Percentiles rank a stretch among this genome's conserved stretches.
Conservation (phyloP, 2,113 vertebrate species). For the Leucoraja erinaceus region DNA sequence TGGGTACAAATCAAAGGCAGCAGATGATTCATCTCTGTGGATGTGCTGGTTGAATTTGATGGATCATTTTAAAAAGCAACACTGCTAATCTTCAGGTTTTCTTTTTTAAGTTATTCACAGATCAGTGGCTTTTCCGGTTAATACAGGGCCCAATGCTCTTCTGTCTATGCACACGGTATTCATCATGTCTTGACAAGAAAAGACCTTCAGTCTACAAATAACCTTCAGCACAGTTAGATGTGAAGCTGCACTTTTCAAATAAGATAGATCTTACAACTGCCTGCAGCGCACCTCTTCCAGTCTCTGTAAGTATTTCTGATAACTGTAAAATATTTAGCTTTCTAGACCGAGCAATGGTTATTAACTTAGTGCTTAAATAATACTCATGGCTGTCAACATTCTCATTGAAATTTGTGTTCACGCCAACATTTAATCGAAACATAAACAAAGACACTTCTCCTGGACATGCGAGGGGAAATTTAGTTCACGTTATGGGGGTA, state of each 20-base stretch:
- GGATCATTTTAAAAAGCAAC: conserved; percentile 99
- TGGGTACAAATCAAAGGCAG: conserved; percentile 73
- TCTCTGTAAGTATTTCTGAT: conserved; percentile 52
- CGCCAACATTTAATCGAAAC: not conserved
- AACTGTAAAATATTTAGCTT: not conserved
- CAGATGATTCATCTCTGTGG: conserved; percentile 97
- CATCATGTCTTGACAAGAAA: conserved; percentile 99
- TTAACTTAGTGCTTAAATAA: not conserved
- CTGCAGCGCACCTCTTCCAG: conserved; percentile 84
- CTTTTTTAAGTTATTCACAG: conserved; percentile 99
- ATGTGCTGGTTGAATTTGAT: conserved; percentile 99
- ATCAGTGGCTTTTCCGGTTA: conserved; percentile 99
- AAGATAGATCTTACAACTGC: conserved; percentile 95
- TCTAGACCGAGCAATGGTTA: not conserved
- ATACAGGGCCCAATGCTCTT: conserved; percentile 96
- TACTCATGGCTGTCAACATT: not conserved
- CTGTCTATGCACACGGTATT: conserved; percentile 99
- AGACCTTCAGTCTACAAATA: conserved; percentile 99
- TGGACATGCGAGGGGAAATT: not conserved
- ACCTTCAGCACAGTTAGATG: conserved; percentile 96
- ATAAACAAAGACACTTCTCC: not conserved
- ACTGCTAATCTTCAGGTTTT: conserved; percentile 98
- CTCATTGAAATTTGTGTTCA: not conserved
- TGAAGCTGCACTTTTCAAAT: conserved; percentile 93
- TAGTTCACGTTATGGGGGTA: too few species aligned